These are phyloP conservation scores for Cheilosia vernalis DNA, from an alignment of 2,888 invertebrate species.

Conservation along the genomic window DNA sequence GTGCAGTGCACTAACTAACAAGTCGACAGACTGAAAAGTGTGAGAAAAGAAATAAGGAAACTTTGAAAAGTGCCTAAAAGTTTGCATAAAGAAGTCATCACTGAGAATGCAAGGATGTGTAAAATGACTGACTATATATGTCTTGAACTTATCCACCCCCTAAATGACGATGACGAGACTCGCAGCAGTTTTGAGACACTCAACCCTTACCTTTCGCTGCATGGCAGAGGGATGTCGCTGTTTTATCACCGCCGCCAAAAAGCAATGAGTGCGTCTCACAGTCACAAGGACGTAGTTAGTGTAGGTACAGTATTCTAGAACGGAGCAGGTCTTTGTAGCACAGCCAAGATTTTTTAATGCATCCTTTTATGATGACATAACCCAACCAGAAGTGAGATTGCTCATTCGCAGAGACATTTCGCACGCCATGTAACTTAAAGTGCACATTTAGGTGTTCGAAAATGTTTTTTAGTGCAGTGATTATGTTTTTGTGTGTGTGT, in stretches of 20 bases:
- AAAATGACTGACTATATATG: constrained; percentile 69
- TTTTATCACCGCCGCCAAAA: neutral
- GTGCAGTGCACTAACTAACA: constrained; percentile 37
- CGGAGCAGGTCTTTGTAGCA: constrained; percentile 34
- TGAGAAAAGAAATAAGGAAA: constrained; percentile 25
- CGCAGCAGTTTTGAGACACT: constrained; percentile 12
- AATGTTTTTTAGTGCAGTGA: constrained; percentile 58
- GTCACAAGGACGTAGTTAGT: neutral
- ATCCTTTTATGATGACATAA: constrained; percentile 67
- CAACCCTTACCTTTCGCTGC: neutral
- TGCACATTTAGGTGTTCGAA: constrained; percentile 69
- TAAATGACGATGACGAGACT: constrained; percentile 10
- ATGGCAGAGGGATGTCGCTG: neutral
- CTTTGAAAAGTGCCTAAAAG: constrained; percentile 70
- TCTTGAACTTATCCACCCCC: constrained; percentile 59
- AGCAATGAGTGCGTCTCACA: neutral
- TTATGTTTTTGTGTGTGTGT: constrained; percentile 19
- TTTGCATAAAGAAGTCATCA: constrained; percentile 72
- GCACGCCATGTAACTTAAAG: constrained; percentile 70
- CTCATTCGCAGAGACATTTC: constrained; percentile 68
- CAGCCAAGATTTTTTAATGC: constrained; percentile 70
- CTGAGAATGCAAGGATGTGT: constrained; percentile 64
- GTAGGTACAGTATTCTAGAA: neutral
- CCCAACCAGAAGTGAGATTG: constrained; percentile 44
- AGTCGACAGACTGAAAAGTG: constrained; percentile 40